phyloP scores from a whole-genome alignment of 2,888 invertebrate species.

The Drosophila neonasuta region DNA sequence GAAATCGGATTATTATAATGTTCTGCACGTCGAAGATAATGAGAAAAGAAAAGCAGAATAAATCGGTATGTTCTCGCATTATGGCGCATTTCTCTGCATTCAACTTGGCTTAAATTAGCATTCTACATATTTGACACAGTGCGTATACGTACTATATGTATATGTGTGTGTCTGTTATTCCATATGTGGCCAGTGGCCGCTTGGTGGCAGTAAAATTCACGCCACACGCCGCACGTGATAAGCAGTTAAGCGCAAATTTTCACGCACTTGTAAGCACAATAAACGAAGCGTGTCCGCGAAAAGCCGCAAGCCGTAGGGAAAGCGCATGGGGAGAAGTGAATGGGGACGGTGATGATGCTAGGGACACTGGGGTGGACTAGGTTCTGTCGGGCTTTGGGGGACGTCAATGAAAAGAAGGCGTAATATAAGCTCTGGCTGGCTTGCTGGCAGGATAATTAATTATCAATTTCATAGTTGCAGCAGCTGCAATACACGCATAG shows the following conservation, averaged over 20 bases:
- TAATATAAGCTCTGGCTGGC: conserved; percentile 4
- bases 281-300: conserved; percentile 70
- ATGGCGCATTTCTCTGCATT: conserved; percentile 40
- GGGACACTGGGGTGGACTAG: conserved; percentile 27
- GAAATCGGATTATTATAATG: neutral
- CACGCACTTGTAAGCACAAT: conserved; percentile 76
- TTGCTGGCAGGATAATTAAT: conserved; percentile 73
- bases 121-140: conserved; percentile 27
- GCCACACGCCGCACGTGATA: conserved; percentile 69
- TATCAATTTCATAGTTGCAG: conserved; percentile 70
- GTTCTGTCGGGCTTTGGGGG: conserved; percentile 23
- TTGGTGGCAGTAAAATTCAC: conserved; percentile 65
- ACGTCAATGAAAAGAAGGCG: neutral
- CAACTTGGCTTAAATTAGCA: conserved; percentile 56
- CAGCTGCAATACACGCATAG: conserved; percentile 32
- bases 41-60: conserved; percentile 8
- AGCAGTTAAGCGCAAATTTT: conserved; percentile 75
- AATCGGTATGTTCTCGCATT: conserved; percentile 28
- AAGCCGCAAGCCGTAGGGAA: conserved; percentile 54
- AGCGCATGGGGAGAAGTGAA: neutral
- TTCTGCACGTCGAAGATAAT: conserved; percentile 22
- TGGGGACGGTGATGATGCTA: conserved; percentile 1
- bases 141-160: conserved; percentile 8
- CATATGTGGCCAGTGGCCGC: conserved; percentile 45
- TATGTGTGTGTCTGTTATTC: conserved; percentile 26